Evolutionary conservation across 1,140 invertebrate species (phyloP).

Genomic region (Drosophila pectinifera): DNA sequence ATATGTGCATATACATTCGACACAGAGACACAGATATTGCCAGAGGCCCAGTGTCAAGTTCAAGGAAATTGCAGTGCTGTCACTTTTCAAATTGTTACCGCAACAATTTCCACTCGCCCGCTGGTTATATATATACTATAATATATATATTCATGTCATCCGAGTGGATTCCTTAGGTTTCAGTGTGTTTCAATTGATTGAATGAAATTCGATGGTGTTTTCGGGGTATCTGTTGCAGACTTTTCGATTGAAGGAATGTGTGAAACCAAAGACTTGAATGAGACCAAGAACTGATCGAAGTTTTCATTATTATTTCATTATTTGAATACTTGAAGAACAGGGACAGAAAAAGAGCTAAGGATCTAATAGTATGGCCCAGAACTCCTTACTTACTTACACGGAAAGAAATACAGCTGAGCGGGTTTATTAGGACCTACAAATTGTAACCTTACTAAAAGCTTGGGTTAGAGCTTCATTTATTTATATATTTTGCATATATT

Average conservation of each 20-base stretch:
- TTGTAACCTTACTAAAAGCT: too few species aligned
- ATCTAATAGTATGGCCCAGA: too few species aligned
- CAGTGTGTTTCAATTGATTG: slow-evolving; percentile 67
- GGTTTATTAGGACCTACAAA: neutral
- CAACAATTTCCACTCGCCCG: slow-evolving; percentile 42
- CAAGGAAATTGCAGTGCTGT: slow-evolving; percentile 77
- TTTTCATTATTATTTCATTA: too few species aligned
- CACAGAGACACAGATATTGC: slow-evolving; percentile 32
- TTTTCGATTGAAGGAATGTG: slow-evolving; percentile 73
- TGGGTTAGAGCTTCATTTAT: neutral
- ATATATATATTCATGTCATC: slow-evolving; percentile 15
- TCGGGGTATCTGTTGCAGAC: slow-evolving; percentile 38
- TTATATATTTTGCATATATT: neutral
- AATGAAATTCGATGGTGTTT: slow-evolving; percentile 65
- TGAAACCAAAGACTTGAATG: slow-evolving; percentile 52
- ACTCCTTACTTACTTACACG: too few species aligned
- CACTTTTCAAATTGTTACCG: slow-evolving; percentile 66
- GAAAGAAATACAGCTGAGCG: neutral
- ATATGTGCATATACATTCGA: slow-evolving; percentile 33
- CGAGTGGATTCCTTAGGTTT: slow-evolving; percentile 38
- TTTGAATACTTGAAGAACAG: too few species aligned
- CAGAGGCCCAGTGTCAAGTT: slow-evolving; percentile 74
- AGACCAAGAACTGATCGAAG: slow-evolving; percentile 21
- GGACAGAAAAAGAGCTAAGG: too few species aligned
- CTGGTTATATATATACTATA: slow-evolving; percentile 1